Evolutionary conservation across 2,797 vertebrate genomes (phyloP).

Genomic region (Coluber constrictor): DNA sequence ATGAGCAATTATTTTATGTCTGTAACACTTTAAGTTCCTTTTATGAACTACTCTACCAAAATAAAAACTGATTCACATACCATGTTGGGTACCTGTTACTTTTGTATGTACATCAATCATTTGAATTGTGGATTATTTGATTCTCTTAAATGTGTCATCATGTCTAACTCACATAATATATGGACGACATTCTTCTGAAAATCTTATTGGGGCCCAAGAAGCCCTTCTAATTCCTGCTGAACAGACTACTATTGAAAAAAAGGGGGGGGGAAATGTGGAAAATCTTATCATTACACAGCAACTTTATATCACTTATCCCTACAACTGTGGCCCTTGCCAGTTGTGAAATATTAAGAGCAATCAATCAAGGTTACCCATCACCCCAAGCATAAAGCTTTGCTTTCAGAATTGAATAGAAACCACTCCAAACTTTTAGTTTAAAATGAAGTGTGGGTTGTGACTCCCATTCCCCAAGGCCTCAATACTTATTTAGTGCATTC

Average conservation of each 20-base stretch:
- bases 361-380: background rate
- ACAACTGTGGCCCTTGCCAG: background rate
- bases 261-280: background rate
- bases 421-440: background rate
- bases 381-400: background rate
- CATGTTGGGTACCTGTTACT: background rate
- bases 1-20: background rate
- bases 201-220: background rate
- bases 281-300: background rate
- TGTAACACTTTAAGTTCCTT: slow-evolving; percentile 3
- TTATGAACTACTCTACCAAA: background rate
- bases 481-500: background rate
- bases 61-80: background rate
- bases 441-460: background rate
- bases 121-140: background rate
- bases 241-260: background rate
- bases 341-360: background rate
- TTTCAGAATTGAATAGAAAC: background rate
- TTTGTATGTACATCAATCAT: background rate
- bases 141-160: background rate
- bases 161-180: background rate
- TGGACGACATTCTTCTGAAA: background rate
- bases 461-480: background rate
- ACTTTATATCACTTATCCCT: background rate
- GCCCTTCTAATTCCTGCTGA: background rate